Conservation (phyloP, 2,113 vertebrate species). For the Gasterosteus aculeatus region DNA sequence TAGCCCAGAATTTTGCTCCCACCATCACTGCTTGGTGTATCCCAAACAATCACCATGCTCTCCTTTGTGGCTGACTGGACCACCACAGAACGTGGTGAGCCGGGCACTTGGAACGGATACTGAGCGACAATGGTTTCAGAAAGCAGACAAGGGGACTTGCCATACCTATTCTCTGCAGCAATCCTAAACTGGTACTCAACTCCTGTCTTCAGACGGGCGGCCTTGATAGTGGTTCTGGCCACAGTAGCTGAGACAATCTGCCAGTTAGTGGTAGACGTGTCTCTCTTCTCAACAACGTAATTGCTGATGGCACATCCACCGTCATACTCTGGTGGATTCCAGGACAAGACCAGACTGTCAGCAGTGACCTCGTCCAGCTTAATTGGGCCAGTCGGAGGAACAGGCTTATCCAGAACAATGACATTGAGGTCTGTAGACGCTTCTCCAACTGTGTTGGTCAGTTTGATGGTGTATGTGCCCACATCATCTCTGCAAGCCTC, state of each 20-base stretch:
- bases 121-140: conserved; percentile 92
- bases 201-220: conserved; percentile 92
- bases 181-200: conserved; percentile 97
- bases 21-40: conserved; percentile 92
- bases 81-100: conserved; percentile 88
- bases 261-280: conserved; percentile 98
- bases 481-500: conserved; percentile 96
- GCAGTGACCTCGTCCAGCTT: conserved; percentile 96
- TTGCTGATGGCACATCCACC: conserved; percentile 96
- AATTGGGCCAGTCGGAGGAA: conserved; percentile 94
- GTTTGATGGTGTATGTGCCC: conserved; percentile 89
- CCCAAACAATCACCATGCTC: conserved; percentile 93
- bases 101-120: conserved; percentile 95
- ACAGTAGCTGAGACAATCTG: conserved; percentile 97
- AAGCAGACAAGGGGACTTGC: conserved; percentile 90
- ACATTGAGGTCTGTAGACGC: conserved; percentile 88
- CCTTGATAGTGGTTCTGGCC: conserved; percentile 96
- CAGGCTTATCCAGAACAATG: conserved; percentile 95
- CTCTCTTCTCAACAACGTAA: conserved; percentile 97
- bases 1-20: conserved; percentile 95
- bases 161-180: conserved; percentile 97
- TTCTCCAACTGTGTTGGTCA: conserved; percentile 90
- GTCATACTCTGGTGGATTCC: conserved; percentile 93
- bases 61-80: conserved; percentile 89
- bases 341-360: conserved; percentile 89